A percentile compares a stretch with the other conserved stretches of the same genome.
These are phyloP conservation scores for Lepisosteus osseus DNA, from an alignment of 2,113 vertebrate species.

Conservation along the genomic window DNA sequence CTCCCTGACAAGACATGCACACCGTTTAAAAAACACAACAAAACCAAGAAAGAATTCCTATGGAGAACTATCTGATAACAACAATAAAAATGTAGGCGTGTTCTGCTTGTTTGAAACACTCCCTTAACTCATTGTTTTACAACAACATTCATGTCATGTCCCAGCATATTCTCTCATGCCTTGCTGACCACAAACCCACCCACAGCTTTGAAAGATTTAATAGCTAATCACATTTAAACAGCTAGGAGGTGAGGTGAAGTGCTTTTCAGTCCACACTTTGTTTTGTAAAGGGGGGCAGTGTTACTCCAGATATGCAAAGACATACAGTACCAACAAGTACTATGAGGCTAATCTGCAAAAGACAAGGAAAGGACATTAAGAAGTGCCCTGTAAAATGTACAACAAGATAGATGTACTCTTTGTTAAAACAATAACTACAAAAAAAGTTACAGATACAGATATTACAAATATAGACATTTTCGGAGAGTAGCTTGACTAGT, in stretches of 20 bases:
- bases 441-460: no score
- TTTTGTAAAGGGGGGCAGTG: constrained; percentile 61
- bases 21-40: constrained; percentile 31
- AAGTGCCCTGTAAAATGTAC: no score
- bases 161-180: constrained; percentile 47
- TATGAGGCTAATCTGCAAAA: not conserved
- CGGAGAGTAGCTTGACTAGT: no score
- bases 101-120: constrained; percentile 45
- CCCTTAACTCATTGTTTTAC: constrained; percentile 47
- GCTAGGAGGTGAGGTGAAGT: constrained; percentile 9
- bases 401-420: not conserved
- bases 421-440: not conserved
- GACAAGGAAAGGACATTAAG: not conserved
- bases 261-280: constrained; percentile 36
- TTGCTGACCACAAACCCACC: constrained; percentile 50
- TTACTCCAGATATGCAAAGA: constrained; percentile 40
- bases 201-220: constrained; percentile 24
- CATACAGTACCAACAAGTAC: not conserved
- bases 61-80: constrained; percentile 45
- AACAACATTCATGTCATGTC: constrained; percentile 53
- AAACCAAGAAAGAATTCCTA: constrained; percentile 24
- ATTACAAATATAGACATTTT: no score
- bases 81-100: constrained; percentile 55
- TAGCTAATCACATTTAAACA: constrained; percentile 12
- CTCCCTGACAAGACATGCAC: constrained; percentile 27